Percentiles rank a stretch among this genome's conserved stretches.
Evolutionary conservation across 2,888 invertebrate genomes (phyloP).

Genomic region (Rambutsinella grinnellia): DNA sequence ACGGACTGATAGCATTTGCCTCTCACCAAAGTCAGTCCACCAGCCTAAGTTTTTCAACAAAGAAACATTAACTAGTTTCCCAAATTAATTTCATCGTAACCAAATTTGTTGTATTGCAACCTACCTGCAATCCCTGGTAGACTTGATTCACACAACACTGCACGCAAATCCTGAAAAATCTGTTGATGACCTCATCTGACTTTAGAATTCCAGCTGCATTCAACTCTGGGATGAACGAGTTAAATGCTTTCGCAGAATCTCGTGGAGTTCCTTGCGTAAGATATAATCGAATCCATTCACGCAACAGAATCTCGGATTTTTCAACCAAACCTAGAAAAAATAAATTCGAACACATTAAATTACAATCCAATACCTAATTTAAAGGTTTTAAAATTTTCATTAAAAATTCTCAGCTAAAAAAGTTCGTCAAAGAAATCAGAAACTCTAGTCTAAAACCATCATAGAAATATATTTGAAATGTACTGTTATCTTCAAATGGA

Average conservation of each 20-base stretch:
- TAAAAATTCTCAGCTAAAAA: slow-evolving; percentile 46
- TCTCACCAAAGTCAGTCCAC: slow-evolving; percentile 75
- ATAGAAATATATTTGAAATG: slow-evolving; percentile 13
- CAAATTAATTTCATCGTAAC: background rate
- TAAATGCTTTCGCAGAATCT: slow-evolving; percentile 91
- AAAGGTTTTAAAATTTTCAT: background rate
- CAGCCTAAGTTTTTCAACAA: slow-evolving; percentile 60
- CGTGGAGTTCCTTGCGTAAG: slow-evolving; percentile 84
- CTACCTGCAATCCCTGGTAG: slow-evolving; percentile 64
- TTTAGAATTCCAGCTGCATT: slow-evolving; percentile 95
- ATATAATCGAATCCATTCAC: slow-evolving; percentile 96
- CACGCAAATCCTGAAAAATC: slow-evolving; percentile 94
- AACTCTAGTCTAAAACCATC: slow-evolving; percentile 61
- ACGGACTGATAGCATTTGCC: slow-evolving; percentile 95
- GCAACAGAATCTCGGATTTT: slow-evolving; percentile 92
- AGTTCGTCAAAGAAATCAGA: slow-evolving; percentile 48
- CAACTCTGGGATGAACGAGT: slow-evolving; percentile 94
- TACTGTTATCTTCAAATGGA: background rate
- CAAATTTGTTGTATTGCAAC: background rate
- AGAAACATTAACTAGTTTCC: background rate
- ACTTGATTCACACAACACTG: slow-evolving; percentile 66
- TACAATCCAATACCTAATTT: background rate
- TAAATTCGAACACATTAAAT: slow-evolving; percentile 3
- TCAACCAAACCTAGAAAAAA: slow-evolving; percentile 80
- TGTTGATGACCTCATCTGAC: slow-evolving; percentile 95